These are phyloP conservation scores for Mus spretus DNA, from an alignment of 2,797 vertebrate genomes.

Conservation along the genomic window DNA sequence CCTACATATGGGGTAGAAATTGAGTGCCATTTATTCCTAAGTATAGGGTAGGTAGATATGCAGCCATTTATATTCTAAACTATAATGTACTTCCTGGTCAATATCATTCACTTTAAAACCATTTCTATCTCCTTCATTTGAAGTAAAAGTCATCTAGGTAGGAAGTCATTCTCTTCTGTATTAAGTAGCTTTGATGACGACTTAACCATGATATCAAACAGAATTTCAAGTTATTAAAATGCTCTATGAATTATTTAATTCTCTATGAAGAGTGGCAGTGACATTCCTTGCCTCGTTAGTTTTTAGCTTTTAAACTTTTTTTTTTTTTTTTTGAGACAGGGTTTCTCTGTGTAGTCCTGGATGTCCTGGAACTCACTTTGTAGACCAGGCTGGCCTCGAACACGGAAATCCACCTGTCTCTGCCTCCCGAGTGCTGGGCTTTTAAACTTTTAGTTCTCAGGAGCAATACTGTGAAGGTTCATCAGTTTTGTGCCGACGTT, in stretches of 20 bases:
- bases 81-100: neutral
- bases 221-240: neutral
- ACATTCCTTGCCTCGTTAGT: neutral
- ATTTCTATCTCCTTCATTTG: neutral
- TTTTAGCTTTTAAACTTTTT: conserved; percentile 32
- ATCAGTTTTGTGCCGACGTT: neutral
- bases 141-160: neutral
- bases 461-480: neutral
- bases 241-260: neutral
- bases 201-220: conserved; percentile 5
- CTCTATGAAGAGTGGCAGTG: neutral
- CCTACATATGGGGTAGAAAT: neutral
- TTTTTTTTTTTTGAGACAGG: no score
- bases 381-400: no score
- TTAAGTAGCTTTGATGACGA: neutral
- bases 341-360: no score
- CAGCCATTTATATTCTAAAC: neutral
- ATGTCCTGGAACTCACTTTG: no score
- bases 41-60: fast-evolving
- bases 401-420: no score
- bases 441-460: conserved; percentile 44
- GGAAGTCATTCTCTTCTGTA: neutral
- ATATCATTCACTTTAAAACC: neutral
- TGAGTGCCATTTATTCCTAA: no score
- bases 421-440: no score